Base-by-base conservation (phyloP, 1,140 invertebrate genomes). In the Diachasma alloeum region DNA sequence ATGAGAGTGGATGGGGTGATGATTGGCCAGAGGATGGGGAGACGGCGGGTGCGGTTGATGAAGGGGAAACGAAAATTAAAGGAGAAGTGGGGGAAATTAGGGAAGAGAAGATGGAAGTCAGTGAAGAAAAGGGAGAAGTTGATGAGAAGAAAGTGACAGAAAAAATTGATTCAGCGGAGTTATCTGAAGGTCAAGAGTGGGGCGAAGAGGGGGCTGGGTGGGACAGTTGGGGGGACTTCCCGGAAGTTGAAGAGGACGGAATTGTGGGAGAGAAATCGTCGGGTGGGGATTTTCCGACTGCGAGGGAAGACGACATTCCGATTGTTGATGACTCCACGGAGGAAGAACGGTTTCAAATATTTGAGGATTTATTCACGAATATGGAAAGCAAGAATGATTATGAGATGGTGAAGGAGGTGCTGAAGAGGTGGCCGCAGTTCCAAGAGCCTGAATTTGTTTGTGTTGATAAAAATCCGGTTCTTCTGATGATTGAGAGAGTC, bases 371-470 rank as follows among this genome's bases (percentile, higher is more conserved):
- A n/a, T 82, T 83, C 48, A 74, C 42, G 36, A 71, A 81, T 72
- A 83, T 88, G 19, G 26, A 48, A 39, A 83, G 73, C 56, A 77
- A 80, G 53, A 77, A 86, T 37, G 78, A 85, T 26, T 90, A 85
- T 72, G 15, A 74, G 10, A 76, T 84, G 74, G 56, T 86, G 0
- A 89, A 88, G 75, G 71, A 73, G 73, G 71, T 82, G 0, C 53
- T 90, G 4, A 74, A 79, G 39, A 72, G 81, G 4, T 87, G 85
- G 85, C 85, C 85, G 3, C 26, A 71, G 69, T 87, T 88, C 77
- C 78, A 73, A 10, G 63, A 85, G 67, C 37, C 83, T 24, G 74
- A 84, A 73, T 84, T 84, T 76, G 80, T 74, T 11, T 71, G 53
- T 19, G 31, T 74, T 10, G 79, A 87, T 3, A 83, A 83, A 37